These are phyloP conservation scores for Antheraea assamensis DNA, from an alignment of 2,888 invertebrate species.

Conservation along the genomic window DNA sequence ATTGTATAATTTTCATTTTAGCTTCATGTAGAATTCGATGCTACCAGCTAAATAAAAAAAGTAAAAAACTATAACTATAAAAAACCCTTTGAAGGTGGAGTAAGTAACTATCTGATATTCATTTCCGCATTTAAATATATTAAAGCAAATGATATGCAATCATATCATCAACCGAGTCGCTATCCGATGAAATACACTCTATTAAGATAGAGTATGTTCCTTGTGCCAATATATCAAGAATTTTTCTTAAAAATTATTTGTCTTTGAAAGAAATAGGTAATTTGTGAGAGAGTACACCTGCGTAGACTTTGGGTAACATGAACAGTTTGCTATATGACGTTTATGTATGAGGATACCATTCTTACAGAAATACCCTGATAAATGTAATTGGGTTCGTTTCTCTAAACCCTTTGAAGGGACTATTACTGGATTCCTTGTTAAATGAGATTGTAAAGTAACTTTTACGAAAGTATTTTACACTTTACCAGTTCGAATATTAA, in stretches of 20 bases:
- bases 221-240: slow-evolving; percentile 28
- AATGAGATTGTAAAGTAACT: background rate
- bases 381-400: slow-evolving; percentile 41
- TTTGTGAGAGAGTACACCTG: slow-evolving; percentile 43
- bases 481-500: background rate
- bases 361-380: slow-evolving; percentile 31
- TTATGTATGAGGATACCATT: slow-evolving; percentile 32
- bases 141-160: too few species aligned
- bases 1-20: too few species aligned
- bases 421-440: slow-evolving; percentile 25
- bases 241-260: slow-evolving; percentile 35
- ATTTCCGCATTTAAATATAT: too few species aligned
- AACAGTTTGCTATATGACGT: slow-evolving; percentile 37
- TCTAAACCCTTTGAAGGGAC: background rate
- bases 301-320: slow-evolving; percentile 35
- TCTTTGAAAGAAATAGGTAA: slow-evolving; percentile 44
- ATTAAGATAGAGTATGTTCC: slow-evolving; percentile 11
- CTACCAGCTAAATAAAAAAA: too few species aligned
- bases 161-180: too few species aligned
- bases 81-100: too few species aligned
- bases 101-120: too few species aligned
- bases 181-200: too few species aligned
- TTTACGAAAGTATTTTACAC: background rate
- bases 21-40: too few species aligned
- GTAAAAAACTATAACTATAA: too few species aligned